Percentiles rank a stretch among this genome's conserved stretches.
phyloP scores from a whole-genome alignment of 35 echinoderm and acorn worm species.

The Patiria miniata region DNA sequence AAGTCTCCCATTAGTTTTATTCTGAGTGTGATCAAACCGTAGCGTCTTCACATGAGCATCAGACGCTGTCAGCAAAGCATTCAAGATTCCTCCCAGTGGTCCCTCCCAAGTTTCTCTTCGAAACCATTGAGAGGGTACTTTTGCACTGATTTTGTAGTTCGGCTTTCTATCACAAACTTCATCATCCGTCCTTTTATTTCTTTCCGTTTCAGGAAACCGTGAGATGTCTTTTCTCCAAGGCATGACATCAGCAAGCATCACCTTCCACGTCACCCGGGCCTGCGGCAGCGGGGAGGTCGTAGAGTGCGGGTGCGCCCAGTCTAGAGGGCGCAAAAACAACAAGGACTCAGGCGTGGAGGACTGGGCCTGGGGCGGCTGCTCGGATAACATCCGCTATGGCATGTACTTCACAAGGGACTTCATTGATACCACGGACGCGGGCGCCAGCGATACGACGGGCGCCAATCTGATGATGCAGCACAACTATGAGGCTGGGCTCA shows the following conservation, averaged over 20 bases:
- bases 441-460: conserved; percentile 23
- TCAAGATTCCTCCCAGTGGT: too few species aligned
- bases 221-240: conserved; percentile 93
- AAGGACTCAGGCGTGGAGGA: conserved; percentile 35
- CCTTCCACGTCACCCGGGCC: conserved; percentile 85
- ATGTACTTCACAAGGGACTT: conserved; percentile 88
- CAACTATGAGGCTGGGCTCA: conserved; percentile 95
- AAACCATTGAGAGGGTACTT: too few species aligned
- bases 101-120: too few species aligned
- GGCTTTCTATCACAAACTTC: too few species aligned
- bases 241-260: conserved; percentile 88
- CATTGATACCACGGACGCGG: conserved; percentile 81
- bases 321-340: conserved; percentile 26
- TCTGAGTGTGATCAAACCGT: too few species aligned
- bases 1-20: too few species aligned
- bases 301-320: conserved; percentile 90
- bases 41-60: too few species aligned
- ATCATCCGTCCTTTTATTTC: conserved; percentile 24
- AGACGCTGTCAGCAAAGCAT: too few species aligned
- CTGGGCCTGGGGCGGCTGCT: conserved; percentile 94
- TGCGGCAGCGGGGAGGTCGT: conserved; percentile 81
- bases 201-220: conserved; percentile 70
- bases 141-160: too few species aligned
- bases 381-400: conserved; percentile 88
- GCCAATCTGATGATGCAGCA: conserved; percentile 82